Evolutionary conservation across 2,797 vertebrate species (phyloP).

Genomic region (Cercopithecus hamlyni): DNA sequence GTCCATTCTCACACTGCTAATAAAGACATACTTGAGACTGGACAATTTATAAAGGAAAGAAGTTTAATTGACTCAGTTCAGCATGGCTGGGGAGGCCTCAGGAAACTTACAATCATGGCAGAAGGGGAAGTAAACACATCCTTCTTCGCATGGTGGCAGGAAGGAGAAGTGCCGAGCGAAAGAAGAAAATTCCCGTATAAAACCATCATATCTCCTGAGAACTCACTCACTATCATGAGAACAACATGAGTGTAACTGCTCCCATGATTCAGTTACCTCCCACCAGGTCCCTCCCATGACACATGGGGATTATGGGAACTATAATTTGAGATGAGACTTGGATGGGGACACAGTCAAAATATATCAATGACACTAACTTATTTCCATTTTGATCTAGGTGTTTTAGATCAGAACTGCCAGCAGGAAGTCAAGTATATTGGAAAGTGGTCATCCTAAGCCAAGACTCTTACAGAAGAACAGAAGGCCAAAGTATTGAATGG

Average conservation of each 20-base stretch:
- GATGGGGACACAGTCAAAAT: not conserved
- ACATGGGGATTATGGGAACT: not conserved
- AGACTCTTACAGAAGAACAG: not conserved
- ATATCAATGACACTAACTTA: not conserved
- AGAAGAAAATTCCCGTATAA: not conserved
- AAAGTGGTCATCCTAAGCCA: not conserved
- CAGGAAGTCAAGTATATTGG: not conserved
- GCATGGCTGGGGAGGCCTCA: not conserved
- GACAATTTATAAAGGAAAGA: not conserved
- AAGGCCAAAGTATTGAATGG: not conserved
- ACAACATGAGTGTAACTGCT: not conserved
- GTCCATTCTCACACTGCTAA: not conserved
- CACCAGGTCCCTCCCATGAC: not conserved
- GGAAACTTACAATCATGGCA: not conserved
- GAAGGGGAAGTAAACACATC: not conserved
- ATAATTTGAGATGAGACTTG: not conserved
- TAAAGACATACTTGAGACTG: not conserved
- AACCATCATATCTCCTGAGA: not conserved
- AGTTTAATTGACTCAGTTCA: not conserved
- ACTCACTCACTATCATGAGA: not conserved
- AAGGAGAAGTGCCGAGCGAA: not conserved
- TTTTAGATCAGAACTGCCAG: not conserved
- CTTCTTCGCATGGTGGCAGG: not conserved
- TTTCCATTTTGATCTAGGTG: not conserved
- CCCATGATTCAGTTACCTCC: not conserved